Base-by-base conservation (phyloP, 1,140 invertebrate genomes). In the Octopus bimaculoides region DNA sequence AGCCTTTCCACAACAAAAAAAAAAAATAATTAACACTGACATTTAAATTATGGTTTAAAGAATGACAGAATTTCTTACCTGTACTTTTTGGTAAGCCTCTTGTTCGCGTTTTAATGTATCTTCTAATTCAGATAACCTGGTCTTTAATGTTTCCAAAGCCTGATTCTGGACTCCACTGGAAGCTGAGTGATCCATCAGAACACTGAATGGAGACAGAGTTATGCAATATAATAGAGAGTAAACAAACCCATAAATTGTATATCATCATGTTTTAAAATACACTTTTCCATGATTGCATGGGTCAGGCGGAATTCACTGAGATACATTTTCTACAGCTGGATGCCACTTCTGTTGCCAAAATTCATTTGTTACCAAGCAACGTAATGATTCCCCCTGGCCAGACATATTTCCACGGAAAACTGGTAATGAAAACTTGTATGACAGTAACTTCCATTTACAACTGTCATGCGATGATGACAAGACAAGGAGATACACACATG, bases 111-210 rank as follows among this genome's bases (percentile, higher is more conserved):
- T 77, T 41, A 91, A 80, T 6, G 85, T 75, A 12, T 80, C 80
- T 80, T 91, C 90, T 79, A 88, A 85, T 81, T 91, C 89, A 52
- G 79, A 78, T 56, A 91, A 80, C 84, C 89, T 89, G 0, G 86
- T 86, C 80, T 89, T 88, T 52, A 91, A 77, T 20, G 87, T 86
- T 71, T 91, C 89, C 54, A 92, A 79, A 41, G 91, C 89, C 79
- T 91, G 90, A 80, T 88, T 88, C 73, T 92, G 91, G 52, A 91
- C 81, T 17, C 89, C 90, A 87, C 88, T 90, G 54, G 88, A 90
- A 79, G 89, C 87, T 66, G 86, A 88, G 75, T 91, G 91, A 80
- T 91, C 91, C 79, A 88, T 84, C 53, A 91, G 83, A 61, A 92
- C 89, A 79, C 91, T 91, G 80, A 17, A 81, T 81, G 41, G 54